Evolutionary conservation across 2,797 vertebrate species (phyloP), one percentile per base, ranked within the genome.

Genomic region (Myiothlypis coronata): DNA sequence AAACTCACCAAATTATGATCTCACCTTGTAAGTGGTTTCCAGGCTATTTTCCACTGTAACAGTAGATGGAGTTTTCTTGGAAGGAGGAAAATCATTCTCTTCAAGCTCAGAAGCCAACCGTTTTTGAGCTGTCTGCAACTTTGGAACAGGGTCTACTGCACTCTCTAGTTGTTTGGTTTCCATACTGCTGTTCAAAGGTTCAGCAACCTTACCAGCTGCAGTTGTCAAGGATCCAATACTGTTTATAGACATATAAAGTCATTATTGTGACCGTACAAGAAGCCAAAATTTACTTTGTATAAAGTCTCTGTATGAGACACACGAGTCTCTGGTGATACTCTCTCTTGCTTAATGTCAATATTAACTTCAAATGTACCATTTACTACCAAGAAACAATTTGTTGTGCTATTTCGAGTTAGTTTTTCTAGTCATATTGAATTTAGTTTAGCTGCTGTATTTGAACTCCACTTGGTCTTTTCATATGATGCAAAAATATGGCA

Each of bases 41-140:
- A 90, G 65, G 70, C 50, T 91, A 82, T 67, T 44, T 53, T 94
- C 84, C 68, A 27, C n/a, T 49, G 28, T 50, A 84, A 52, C 24
- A 86, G 61, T 4, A 50, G 92, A 30, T 9, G n/a, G 30, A 70
- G 12, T 43, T 93, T 93, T 97, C 91, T 98, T 98, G 39, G 83
- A 75, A 92, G 91, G 77, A 94, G 91, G 80, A 83, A 76, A 30
- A 32, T 92, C 65, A 70, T 28, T 74, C 79, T 86, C 91, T 80
- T 96, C 96, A 88, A 84, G 68, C 15, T 83, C 92, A 83, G 57
- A 56, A 47, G 88, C 70, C 76, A 76, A 69, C 63, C 91, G 96
- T 95, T 98, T 97, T 12, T 89, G 90, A 88, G 96, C 59, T 43
- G 43, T 52, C 78, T 90, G 83, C 43, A 96, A 72, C 93, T 91